Conservation (phyloP, 2,888 invertebrate genomes). For the Uloborus plumipes region DNA sequence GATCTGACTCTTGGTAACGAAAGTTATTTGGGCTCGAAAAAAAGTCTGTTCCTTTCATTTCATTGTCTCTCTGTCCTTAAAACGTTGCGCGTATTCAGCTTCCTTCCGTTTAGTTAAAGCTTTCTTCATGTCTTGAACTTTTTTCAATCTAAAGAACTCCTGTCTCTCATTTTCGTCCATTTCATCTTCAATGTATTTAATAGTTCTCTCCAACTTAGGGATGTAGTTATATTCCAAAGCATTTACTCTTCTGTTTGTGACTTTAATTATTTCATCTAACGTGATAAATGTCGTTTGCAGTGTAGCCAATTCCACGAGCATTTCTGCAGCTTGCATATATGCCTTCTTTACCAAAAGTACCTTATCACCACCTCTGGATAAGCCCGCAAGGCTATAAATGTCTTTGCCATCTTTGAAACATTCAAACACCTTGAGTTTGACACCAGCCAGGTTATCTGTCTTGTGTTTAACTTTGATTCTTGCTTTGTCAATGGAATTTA, state of each 20-base stretch:
- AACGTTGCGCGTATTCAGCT: not conserved
- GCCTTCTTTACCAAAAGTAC: constrained; percentile 21
- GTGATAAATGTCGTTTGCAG: constrained; percentile 44
- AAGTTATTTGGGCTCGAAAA: too few species aligned
- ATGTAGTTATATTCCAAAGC: constrained; percentile 31
- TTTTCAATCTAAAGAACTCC: constrained; percentile 44
- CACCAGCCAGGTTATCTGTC: constrained; percentile 42
- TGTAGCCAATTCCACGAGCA: constrained; percentile 38
- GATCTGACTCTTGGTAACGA: too few species aligned
- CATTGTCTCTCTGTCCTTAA: not conserved
- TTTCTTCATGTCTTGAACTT: constrained; percentile 19
- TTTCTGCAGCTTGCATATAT: constrained; percentile 28
- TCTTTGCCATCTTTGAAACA: constrained; percentile 9
- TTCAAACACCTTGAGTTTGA: constrained; percentile 20
- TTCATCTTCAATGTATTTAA: constrained; percentile 20
- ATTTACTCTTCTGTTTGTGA: constrained; percentile 38
- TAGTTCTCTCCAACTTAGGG: constrained; percentile 33
- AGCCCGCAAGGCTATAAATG: constrained; percentile 15
- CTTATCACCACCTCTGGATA: constrained; percentile 35
- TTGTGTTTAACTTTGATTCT: constrained; percentile 20
- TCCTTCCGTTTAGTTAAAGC: not conserved
- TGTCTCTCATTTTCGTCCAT: constrained; percentile 37
- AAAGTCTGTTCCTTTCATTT: too few species aligned
- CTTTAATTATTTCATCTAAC: constrained; percentile 38
- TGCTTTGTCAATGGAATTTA: constrained; percentile 17